phyloP scores from a whole-genome alignment of 2,113 vertebrate species.

The Calyptomena viridis region DNA sequence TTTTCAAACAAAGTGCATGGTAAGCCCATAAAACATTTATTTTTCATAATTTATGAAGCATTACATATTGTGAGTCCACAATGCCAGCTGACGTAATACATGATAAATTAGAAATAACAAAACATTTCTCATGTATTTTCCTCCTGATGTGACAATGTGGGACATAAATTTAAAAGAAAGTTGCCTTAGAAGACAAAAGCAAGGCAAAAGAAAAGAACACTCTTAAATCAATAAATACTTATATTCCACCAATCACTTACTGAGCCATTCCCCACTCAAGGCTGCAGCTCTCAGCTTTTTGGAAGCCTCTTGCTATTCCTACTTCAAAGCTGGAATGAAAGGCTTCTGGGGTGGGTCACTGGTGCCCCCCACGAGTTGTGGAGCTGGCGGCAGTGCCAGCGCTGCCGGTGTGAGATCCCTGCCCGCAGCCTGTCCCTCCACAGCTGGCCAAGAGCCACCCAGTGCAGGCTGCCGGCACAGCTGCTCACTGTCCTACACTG shows the following conservation, averaged over 20 bases:
- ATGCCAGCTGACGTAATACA: slow-evolving; percentile 68
- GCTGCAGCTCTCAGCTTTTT: neutral
- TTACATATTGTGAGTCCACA: slow-evolving; percentile 64
- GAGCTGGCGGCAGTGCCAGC: neutral
- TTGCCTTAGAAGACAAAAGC: slow-evolving; percentile 58
- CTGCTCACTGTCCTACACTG: slow-evolving; percentile 6
- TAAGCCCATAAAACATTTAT: slow-evolving; percentile 62
- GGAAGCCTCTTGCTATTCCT: neutral
- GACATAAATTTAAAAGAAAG: slow-evolving; percentile 67
- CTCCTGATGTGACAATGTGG: slow-evolving; percentile 63
- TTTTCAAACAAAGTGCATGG: slow-evolving; percentile 52
- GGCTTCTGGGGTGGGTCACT: neutral
- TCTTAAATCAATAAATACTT: slow-evolving; percentile 52
- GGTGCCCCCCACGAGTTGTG: neutral
- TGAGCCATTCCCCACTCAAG: neutral
- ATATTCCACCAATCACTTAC: slow-evolving; percentile 14
- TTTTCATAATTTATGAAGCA: slow-evolving; percentile 75
- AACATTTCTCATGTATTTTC: slow-evolving; percentile 69
- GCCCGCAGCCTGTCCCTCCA: neutral
- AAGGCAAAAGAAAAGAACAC: slow-evolving; percentile 24
- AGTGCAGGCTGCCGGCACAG: neutral
- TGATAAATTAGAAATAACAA: slow-evolving; percentile 71
- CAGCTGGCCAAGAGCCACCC: neutral
- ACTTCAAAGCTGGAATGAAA: neutral
- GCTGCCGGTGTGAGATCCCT: neutral